These are phyloP conservation scores for Cheilosia pagana DNA, from an alignment of 2,888 invertebrate genomes.

Conservation along the genomic window DNA sequence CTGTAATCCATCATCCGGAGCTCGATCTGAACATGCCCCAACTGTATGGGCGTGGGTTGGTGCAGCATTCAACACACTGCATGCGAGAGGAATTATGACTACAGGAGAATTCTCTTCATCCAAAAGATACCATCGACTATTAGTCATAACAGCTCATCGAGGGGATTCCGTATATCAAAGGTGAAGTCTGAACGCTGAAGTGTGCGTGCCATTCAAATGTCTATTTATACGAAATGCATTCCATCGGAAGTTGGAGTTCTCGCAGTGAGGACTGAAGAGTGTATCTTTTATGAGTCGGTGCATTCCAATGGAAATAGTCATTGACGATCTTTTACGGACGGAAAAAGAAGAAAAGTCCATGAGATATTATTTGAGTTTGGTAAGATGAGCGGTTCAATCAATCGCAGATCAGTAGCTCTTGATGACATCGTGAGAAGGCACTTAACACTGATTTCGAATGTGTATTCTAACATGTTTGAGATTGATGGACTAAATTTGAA, in stretches of 20 bases:
- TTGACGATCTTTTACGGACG: neutral
- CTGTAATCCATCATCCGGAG: slow-evolving; percentile 34
- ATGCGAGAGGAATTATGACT: slow-evolving; percentile 2
- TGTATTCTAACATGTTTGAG: no score
- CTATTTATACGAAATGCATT: slow-evolving; percentile 17
- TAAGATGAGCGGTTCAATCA: slow-evolving; percentile 19
- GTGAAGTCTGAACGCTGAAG: neutral
- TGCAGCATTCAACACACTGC: neutral
- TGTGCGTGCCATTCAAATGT: neutral
- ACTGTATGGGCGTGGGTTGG: slow-evolving; percentile 19
- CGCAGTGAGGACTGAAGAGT: neutral
- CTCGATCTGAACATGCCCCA: slow-evolving; percentile 11
- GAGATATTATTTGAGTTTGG: neutral
- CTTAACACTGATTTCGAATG: no score
- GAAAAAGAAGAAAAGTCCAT: neutral
- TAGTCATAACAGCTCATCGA: slow-evolving; percentile 37
- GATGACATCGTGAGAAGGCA: slow-evolving; percentile 48
- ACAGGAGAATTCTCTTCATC: slow-evolving; percentile 27
- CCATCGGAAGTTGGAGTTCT: slow-evolving; percentile 31
- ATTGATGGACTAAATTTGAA: no score
- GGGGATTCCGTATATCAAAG: slow-evolving; percentile 34
- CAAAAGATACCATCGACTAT: slow-evolving; percentile 42
- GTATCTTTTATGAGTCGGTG: neutral
- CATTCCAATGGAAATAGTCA: slow-evolving; percentile 53
- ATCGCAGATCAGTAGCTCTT: slow-evolving; percentile 24